A percentile compares a stretch with the other conserved stretches of the same genome.
phyloP scores from a whole-genome alignment of 2,888 invertebrate species.

The Brachyopa scutellaris region DNA sequence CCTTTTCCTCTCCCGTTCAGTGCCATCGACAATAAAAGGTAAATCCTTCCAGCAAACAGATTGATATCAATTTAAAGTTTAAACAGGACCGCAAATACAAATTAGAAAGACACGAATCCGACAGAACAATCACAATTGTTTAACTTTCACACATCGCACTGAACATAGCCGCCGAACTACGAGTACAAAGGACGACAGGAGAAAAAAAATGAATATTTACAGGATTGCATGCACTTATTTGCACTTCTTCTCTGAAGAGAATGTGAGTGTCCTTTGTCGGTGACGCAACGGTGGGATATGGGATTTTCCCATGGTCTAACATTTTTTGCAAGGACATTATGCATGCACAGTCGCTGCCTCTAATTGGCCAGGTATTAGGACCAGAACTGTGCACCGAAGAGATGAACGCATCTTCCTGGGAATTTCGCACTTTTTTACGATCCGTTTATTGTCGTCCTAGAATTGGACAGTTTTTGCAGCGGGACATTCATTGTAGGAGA shows the following conservation, averaged over 20 bases:
- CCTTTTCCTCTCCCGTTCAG: neutral
- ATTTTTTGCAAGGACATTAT: slow-evolving; percentile 53
- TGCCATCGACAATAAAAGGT: slow-evolving; percentile 21
- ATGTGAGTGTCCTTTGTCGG: slow-evolving; percentile 58
- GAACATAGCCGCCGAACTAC: neutral
- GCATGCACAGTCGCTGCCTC: slow-evolving; percentile 26
- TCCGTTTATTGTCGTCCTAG: slow-evolving; percentile 34
- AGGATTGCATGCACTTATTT: slow-evolving; percentile 62
- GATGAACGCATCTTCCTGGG: slow-evolving; percentile 49
- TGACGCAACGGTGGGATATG: slow-evolving; percentile 10
- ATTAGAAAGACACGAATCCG: slow-evolving; percentile 63
- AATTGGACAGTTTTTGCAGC: slow-evolving; percentile 29
- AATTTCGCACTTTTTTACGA: slow-evolving; percentile 31
- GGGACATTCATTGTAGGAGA: slow-evolving; percentile 50
- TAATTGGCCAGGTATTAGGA: slow-evolving; percentile 64
- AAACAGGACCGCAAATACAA: slow-evolving; percentile 69
- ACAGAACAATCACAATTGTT: slow-evolving; percentile 66
- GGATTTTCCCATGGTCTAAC: slow-evolving; percentile 40
- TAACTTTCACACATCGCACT: slow-evolving; percentile 68
- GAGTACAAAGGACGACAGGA: neutral
- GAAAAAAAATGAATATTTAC: slow-evolving; percentile 45
- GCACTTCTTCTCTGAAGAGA: slow-evolving; percentile 64
- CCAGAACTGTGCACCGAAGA: slow-evolving; percentile 14
- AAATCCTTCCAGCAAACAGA: slow-evolving; percentile 68
- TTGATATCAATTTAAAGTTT: slow-evolving; percentile 71